Base-by-base conservation (phyloP, 1,140 invertebrate species). In the Tetramorium alpestre region DNA sequence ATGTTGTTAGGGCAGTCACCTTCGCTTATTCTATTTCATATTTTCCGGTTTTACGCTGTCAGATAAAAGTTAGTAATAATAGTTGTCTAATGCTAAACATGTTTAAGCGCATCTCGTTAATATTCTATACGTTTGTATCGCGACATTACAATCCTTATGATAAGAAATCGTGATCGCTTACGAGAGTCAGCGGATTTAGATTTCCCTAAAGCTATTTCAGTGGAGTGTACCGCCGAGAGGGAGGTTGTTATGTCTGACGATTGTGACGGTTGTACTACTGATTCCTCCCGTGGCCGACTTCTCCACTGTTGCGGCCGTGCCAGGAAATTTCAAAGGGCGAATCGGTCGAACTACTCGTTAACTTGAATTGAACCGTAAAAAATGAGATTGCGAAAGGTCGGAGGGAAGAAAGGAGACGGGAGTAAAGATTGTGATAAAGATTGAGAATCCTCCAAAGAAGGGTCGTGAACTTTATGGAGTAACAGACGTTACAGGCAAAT, bases 231-330 rank as follows among this genome's bases (percentile, higher is more conserved):
- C 44, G 22, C 18, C n/a, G 28, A 56, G 58, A 81, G 86, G 80
- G 69, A 64, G 78, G 69, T 72, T 76, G 76, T 69, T 64, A 80
- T 60, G 93, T 87, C 92, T 86, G 93, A 93, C 92, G 87, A 91
- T 89, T 90, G 81, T 73, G 47, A 58, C 65, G 86, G 87, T 65
- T 89, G 64, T 88, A 93, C 92, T 92, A 93, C 93, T 93, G 76
- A 89, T 88, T 92, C 69, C 70, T 73, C 65, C 85, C 77, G 54
- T 75, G 64, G 69, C 73, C 56, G 22, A 60, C n/a, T 85, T 78
- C 49, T 85, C 44, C 62, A 75, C 78, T n/a, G 8, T 22, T 25
- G 33, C 25, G 60, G 33, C 77, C 70, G 18, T 76, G n/a, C 0
- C 7, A 18, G 60, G n/a, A 11, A 73, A 28, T n/a, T 69, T 58